Percentiles rank a stretch among this genome's conserved stretches.
Evolutionary conservation across 2,113 vertebrate genomes (phyloP).

Genomic region (Brienomyrus brachyistius): DNA sequence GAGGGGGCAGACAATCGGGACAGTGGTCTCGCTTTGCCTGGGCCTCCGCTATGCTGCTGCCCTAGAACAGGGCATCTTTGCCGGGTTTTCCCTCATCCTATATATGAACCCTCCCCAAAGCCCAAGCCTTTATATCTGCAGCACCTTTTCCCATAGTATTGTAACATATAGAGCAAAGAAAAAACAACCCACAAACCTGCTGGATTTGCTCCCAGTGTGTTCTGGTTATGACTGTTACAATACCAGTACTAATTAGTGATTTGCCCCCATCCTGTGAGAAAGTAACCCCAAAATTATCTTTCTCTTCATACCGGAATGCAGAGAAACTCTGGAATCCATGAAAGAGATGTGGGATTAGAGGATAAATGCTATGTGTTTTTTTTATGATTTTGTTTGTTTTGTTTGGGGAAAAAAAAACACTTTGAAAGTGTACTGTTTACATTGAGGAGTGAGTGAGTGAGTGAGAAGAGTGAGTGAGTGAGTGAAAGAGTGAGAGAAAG

Average conservation of each 20-base stretch:
- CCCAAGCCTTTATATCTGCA: neutral
- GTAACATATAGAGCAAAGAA: neutral
- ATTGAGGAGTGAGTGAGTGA: constrained; percentile 24
- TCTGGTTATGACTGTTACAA: neutral
- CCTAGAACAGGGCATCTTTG: neutral
- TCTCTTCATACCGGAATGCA: neutral
- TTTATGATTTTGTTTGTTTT: constrained; percentile 41
- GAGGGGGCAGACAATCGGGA: neutral
- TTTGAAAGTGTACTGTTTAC: constrained; percentile 67
- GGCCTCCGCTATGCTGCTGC: neutral
- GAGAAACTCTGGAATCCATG: neutral
- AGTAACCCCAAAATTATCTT: neutral
- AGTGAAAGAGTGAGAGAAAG: neutral
- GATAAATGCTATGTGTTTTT: neutral
- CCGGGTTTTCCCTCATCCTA: neutral
- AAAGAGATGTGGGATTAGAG: neutral
- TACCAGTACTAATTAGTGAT: neutral
- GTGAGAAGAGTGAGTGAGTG: neutral
- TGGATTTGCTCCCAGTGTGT: neutral
- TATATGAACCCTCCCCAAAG: neutral
- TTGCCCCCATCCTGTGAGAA: neutral
- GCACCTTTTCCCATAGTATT: neutral
- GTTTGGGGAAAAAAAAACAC: constrained; percentile 31
- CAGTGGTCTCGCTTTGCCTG: neutral
- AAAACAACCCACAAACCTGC: neutral